phyloP scores from a whole-genome alignment of 2,797 vertebrate genomes.

The Silurus lanzhouensis region DNA sequence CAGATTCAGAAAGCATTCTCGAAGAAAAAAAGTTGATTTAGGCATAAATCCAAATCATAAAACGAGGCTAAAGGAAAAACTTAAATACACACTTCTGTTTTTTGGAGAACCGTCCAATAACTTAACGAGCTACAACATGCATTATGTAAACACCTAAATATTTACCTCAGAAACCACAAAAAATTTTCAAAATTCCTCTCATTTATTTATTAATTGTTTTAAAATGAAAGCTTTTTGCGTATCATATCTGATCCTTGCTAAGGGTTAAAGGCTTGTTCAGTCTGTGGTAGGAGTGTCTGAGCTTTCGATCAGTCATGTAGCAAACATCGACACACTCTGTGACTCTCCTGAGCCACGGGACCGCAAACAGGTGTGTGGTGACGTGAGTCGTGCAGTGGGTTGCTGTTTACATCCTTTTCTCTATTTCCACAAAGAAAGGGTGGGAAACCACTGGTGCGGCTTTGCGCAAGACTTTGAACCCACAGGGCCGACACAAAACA shows the following conservation, averaged over 20 bases:
- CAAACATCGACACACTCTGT: slow-evolving; percentile 57
- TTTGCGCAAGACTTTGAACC: slow-evolving; percentile 19
- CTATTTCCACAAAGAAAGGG: slow-evolving; percentile 25
- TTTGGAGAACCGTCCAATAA: not conserved
- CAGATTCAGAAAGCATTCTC: not conserved
- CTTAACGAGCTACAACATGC: not conserved
- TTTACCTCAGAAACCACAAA: not conserved
- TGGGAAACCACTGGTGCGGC: slow-evolving; percentile 25
- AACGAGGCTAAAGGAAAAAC: not conserved
- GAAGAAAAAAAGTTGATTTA: not conserved
- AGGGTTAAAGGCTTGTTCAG: not conserved
- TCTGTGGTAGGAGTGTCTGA: slow-evolving; percentile 13
- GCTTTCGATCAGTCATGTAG: slow-evolving; percentile 32
- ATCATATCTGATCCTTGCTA: not conserved
- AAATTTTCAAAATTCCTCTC: not conserved
- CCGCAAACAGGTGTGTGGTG: slow-evolving; percentile 71
- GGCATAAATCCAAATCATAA: not conserved
- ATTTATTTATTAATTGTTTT: not conserved
- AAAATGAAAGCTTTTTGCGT: not conserved
- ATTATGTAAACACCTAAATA: not conserved
- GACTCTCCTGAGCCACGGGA: slow-evolving; percentile 65
- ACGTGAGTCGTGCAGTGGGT: slow-evolving; percentile 56
- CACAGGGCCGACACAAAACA: slow-evolving; percentile 27
- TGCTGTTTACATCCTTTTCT: slow-evolving; percentile 55
- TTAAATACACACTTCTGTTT: not conserved